A percentile compares a stretch with the other conserved stretches of the same genome.
Conservation (phyloP, 2,113 vertebrate genomes). For the Recurvirostra avosetta region DNA sequence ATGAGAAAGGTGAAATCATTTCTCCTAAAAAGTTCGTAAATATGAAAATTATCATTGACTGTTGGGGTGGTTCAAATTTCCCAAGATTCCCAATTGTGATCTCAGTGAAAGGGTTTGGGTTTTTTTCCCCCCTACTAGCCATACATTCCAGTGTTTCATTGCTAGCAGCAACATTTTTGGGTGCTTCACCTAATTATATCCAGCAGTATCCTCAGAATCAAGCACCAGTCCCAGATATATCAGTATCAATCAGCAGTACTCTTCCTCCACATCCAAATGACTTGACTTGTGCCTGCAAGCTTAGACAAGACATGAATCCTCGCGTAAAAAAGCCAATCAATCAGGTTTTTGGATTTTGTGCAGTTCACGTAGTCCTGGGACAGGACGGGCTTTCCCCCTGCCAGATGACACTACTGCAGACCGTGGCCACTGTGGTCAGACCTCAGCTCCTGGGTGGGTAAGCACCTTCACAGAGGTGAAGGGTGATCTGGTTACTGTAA, state of each 20-base stretch:
- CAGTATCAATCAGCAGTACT: neutral
- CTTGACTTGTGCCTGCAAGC: neutral
- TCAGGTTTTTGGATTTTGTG: neutral
- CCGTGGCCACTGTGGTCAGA: rapidly evolving
- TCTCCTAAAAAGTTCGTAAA: neutral
- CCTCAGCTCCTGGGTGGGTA: neutral
- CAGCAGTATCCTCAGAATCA: neutral
- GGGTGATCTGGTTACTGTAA: neutral
- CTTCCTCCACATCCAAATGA: neutral
- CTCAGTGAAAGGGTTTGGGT: neutral
- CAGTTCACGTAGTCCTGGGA: neutral
- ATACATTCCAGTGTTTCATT: neutral
- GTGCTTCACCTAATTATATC: neutral
- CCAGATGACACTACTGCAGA: neutral
- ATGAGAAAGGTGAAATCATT: neutral
- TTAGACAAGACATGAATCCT: neutral
- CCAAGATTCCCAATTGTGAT: neutral
- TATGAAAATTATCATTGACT: neutral
- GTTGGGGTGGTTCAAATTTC: neutral
- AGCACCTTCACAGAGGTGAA: neutral
- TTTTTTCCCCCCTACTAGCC: neutral
- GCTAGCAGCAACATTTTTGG: neutral
- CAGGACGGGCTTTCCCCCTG: neutral
- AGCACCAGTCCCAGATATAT: neutral
- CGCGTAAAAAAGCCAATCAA: neutral